Evolutionary conservation across 2,113 vertebrate species (phyloP).

Genomic region (Sebastes schlegelii): DNA sequence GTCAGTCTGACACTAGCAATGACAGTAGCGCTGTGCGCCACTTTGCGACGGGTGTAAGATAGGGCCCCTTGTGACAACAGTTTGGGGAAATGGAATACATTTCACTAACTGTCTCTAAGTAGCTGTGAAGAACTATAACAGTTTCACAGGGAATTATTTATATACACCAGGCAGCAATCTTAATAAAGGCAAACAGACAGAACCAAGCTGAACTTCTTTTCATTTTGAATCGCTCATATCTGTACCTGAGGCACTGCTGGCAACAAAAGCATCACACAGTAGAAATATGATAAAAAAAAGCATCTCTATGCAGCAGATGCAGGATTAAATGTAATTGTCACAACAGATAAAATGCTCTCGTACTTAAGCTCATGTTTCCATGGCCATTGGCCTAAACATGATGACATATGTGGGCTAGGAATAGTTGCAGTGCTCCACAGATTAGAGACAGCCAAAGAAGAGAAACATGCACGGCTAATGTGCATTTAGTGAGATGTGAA

Average conservation of each 20-base stretch:
- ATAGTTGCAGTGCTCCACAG: constrained; percentile 2
- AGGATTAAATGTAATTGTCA: constrained; percentile 59
- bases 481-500: not conserved
- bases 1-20: no score
- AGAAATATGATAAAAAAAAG: constrained; percentile 10
- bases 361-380: constrained; percentile 44
- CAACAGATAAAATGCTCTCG: constrained; percentile 42
- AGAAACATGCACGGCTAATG: not conserved
- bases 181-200: constrained; percentile 15
- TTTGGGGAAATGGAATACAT: not conserved
- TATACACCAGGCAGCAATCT: constrained; percentile 11
- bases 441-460: not conserved
- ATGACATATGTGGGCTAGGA: constrained; percentile 19
- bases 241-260: constrained; percentile 21
- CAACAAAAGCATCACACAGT: constrained; percentile 10
- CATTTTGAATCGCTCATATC: not conserved
- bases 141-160: constrained; percentile 18
- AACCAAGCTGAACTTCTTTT: not conserved
- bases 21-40: no score
- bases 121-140: not conserved
- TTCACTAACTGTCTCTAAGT: not conserved
- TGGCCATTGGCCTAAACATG: not conserved
- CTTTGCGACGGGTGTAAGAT: no score
- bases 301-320: constrained; percentile 44
- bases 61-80: not conserved